These are phyloP conservation scores for Brachionus calyciflorus DNA, from an alignment of 1,140 invertebrate genomes.

Conservation along the genomic window DNA sequence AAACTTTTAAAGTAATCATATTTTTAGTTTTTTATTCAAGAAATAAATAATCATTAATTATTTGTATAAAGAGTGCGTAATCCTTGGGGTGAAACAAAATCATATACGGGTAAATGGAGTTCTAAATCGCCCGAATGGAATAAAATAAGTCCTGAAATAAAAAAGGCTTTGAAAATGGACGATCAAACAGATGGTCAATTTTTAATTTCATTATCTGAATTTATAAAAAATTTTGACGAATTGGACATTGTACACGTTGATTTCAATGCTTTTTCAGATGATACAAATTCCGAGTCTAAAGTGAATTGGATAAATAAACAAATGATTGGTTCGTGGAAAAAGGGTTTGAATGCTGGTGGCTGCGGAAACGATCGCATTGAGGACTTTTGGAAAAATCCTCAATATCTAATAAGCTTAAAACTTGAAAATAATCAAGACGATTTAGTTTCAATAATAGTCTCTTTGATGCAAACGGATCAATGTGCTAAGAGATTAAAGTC, in stretches of 20 bases:
- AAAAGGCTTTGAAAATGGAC: slow-evolving; percentile 46
- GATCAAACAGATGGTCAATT: slow-evolving; percentile 61
- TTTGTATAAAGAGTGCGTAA: slow-evolving; percentile 54
- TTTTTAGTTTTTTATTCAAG: background rate
- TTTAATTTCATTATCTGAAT: slow-evolving; percentile 63
- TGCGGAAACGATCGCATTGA: slow-evolving; percentile 40
- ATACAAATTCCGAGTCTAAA: background rate
- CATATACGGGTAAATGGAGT: slow-evolving; percentile 66
- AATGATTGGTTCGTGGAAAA: slow-evolving; percentile 27
- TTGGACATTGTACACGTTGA: slow-evolving; percentile 34
- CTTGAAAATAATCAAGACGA: slow-evolving; percentile 8
- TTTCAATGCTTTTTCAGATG: slow-evolving; percentile 1
- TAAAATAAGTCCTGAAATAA: slow-evolving; percentile 59
- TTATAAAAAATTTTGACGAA: slow-evolving; percentile 31
- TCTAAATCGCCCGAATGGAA: slow-evolving; percentile 68
- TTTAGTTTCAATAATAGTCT: background rate
- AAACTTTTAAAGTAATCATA: slow-evolving; percentile 29
- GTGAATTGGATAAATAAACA: slow-evolving; percentile 16
- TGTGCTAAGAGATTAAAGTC: slow-evolving; percentile 25
- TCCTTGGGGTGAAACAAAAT: slow-evolving; percentile 65
- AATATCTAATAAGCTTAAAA: slow-evolving; percentile 13
- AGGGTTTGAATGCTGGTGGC: slow-evolving; percentile 40
- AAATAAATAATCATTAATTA: background rate
- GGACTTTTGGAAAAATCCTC: slow-evolving; percentile 45
- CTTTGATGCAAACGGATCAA: slow-evolving; percentile 39